A percentile compares a stretch with the other conserved stretches of the same genome.
These are phyloP conservation scores for Myotis pilosus DNA, from an alignment of 2,797 vertebrate species.

Conservation along the genomic window DNA sequence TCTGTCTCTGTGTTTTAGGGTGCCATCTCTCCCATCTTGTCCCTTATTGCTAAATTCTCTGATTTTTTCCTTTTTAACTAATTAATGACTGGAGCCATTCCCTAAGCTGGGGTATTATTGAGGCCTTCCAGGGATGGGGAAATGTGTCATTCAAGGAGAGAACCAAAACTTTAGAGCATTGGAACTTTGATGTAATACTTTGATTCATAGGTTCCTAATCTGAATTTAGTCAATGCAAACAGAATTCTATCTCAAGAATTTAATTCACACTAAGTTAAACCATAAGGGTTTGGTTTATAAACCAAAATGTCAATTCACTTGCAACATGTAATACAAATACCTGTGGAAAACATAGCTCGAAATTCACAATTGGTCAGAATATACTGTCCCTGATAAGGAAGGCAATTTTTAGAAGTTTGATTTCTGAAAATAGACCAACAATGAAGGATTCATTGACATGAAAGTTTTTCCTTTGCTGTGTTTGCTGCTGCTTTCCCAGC, in stretches of 20 bases:
- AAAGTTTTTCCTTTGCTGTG: not conserved
- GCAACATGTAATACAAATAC: not conserved
- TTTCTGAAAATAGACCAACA: not conserved
- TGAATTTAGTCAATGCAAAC: not conserved
- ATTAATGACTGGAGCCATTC: not conserved
- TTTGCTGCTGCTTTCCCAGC: not conserved
- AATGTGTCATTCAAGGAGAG: not conserved
- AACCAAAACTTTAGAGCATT: not conserved
- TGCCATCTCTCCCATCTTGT: not conserved
- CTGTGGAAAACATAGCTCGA: not conserved
- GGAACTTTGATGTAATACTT: not conserved
- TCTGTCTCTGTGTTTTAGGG: not conserved
- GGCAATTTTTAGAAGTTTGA: not conserved
- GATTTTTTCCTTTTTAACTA: not conserved
- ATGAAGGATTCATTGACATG: not conserved
- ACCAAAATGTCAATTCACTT: not conserved
- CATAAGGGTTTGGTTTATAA: not conserved
- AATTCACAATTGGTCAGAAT: not conserved
- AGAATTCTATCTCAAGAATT: not conserved
- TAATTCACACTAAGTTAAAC: conserved; percentile 17
- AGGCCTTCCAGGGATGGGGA: not conserved
- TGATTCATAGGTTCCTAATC: not conserved
- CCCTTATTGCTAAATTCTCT: not conserved
- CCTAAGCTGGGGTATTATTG: not conserved
- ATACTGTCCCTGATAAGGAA: not conserved